phyloP scores from a whole-genome alignment of 92 coral and sea anemone genomes.

The Actinernus sp. region DNA sequence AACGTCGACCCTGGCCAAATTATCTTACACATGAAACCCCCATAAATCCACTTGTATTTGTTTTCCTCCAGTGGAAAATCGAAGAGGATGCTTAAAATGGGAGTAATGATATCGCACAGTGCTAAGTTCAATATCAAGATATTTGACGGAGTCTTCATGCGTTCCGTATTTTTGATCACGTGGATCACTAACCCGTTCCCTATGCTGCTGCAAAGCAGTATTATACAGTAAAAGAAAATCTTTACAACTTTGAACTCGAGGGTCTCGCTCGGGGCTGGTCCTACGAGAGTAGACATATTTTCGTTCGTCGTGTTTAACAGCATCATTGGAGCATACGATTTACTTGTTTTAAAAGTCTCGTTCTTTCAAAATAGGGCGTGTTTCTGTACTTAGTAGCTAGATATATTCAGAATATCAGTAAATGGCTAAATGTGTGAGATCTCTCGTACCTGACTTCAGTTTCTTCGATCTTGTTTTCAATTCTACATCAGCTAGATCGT shows the following conservation, averaged over 20 bases:
- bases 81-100: constrained; percentile 86
- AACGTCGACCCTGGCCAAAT: constrained; percentile 88
- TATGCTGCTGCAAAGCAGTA: constrained; percentile 77
- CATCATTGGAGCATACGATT: no score
- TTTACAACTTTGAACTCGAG: constrained; percentile 54
- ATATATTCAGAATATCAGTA: no score
- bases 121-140: constrained; percentile 84
- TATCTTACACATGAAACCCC: constrained; percentile 75
- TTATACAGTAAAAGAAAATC: constrained; percentile 66
- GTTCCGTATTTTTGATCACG: constrained; percentile 70
- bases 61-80: constrained; percentile 78
- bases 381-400: no score
- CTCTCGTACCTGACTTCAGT: no score
- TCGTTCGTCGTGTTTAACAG: no score
- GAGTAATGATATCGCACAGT: constrained; percentile 88
- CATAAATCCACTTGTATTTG: constrained; percentile 76
- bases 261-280: constrained; percentile 31
- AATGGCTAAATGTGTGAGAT: no score
- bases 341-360: no score
- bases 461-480: no score
- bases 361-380: no score
- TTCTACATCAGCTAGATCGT: no score
- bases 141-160: constrained; percentile 85
- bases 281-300: no score
- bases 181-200: constrained; percentile 90